Evolutionary conservation across 2,888 invertebrate genomes (phyloP).

Genomic region (Endomychus coccineus): DNA sequence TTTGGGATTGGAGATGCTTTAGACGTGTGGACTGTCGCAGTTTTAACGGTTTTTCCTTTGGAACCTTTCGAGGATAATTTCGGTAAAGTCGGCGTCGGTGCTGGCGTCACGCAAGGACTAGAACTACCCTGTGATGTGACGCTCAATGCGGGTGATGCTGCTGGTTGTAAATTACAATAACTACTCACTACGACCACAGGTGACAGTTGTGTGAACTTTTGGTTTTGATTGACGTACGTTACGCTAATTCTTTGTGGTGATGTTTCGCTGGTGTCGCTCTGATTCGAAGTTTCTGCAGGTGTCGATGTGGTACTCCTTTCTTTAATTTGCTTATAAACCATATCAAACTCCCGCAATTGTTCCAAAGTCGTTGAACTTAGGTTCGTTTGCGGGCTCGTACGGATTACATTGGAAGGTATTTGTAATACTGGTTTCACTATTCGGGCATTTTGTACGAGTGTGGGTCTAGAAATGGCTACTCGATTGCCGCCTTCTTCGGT

Average conservation of each 20-base stretch:
- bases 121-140: conserved; percentile 53
- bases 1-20: conserved; percentile 61
- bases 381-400: conserved; percentile 53
- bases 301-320: conserved; percentile 60
- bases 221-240: conserved; percentile 48
- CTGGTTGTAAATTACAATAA: conserved; percentile 46
- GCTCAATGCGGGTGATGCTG: conserved; percentile 50
- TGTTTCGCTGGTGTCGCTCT: conserved; percentile 22
- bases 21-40: conserved; percentile 51
- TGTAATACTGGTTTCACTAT: conserved; percentile 52
- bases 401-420: conserved; percentile 55
- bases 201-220: conserved; percentile 44
- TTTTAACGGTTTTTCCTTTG: conserved; percentile 51
- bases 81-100: conserved; percentile 41
- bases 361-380: conserved; percentile 70
- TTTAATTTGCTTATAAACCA: conserved; percentile 73
- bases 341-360: conserved; percentile 71
- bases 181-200: conserved; percentile 51
- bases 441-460: conserved; percentile 51
- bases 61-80: conserved; percentile 24
- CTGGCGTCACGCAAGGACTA: conserved; percentile 52
- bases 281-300: conserved; percentile 24
- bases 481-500: conserved; percentile 26
- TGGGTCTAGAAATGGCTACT: conserved; percentile 40
- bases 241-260: conserved; percentile 47